Percentiles rank a stretch among this genome's conserved stretches.
Conservation (phyloP, 2,888 invertebrate species). For the Coenonympha glycerion region DNA sequence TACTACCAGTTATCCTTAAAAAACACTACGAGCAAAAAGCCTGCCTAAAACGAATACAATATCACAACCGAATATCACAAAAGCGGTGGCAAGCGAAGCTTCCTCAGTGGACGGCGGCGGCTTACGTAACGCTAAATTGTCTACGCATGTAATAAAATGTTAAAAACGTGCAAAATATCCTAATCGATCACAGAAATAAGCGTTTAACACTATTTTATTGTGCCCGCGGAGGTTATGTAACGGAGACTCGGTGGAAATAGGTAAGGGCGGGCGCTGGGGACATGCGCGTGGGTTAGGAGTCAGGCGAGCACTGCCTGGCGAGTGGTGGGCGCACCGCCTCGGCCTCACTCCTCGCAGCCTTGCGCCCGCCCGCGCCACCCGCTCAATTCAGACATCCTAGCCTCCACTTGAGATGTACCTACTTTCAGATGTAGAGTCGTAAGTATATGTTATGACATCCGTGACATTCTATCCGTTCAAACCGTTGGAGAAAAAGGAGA, state of each 20-base stretch:
- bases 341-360: conserved; percentile 28
- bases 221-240: conserved; percentile 65
- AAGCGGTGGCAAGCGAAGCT: conserved; percentile 74
- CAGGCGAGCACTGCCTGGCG: conserved; percentile 65
- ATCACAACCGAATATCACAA: conserved; percentile 76
- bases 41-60: conserved; percentile 65
- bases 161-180: conserved; percentile 70
- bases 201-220: conserved; percentile 64
- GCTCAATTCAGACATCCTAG: conserved; percentile 28
- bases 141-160: conserved; percentile 38
- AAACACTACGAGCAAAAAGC: conserved; percentile 65
- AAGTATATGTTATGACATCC: not conserved
- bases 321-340: conserved; percentile 30
- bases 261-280: conserved; percentile 52
- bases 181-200: conserved; percentile 70
- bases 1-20: conserved; percentile 15
- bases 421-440: not conserved
- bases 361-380: conserved; percentile 28
- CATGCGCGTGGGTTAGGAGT: conserved; percentile 64
- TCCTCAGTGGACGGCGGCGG: conserved; percentile 66
- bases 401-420: not conserved
- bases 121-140: conserved; percentile 70
- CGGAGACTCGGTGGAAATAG: conserved; percentile 58
- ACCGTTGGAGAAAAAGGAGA: no score
- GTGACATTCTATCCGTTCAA: not conserved